phyloP scores from a whole-genome alignment of 2,113 vertebrate species.

The Manacus vitellinus region DNA sequence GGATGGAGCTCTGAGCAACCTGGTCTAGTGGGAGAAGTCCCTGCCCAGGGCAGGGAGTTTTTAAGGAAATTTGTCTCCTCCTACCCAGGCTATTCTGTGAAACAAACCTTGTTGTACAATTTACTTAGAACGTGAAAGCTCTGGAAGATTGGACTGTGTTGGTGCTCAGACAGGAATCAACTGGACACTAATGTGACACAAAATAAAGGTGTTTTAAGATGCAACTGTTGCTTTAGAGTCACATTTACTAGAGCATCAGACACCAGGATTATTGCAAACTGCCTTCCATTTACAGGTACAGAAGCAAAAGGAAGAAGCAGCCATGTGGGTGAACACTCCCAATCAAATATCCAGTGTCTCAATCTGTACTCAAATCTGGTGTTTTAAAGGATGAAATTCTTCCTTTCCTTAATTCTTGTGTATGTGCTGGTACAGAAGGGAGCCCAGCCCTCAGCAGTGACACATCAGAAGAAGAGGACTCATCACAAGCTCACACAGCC shows the following conservation, averaged over 20 bases:
- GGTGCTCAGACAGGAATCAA: neutral
- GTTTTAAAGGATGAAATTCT: neutral
- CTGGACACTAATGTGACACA: neutral
- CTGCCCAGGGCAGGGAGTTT: neutral
- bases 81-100: neutral
- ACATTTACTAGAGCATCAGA: neutral
- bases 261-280: neutral
- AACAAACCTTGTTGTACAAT: neutral
- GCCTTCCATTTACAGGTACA: neutral
- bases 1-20: neutral
- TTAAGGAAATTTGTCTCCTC: neutral
- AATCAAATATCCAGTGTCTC: neutral
- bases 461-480: neutral
- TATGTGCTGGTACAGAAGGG: neutral
- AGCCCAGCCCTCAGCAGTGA: neutral
- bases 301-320: neutral
- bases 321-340: neutral
- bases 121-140: neutral
- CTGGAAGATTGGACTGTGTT: fast-evolving
- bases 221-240: neutral
- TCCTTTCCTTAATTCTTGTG: neutral
- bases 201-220: neutral
- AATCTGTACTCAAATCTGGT: slow-evolving; percentile 14
- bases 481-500: neutral
- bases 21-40: neutral